phyloP scores from a whole-genome alignment of 2,888 invertebrate genomes.

The Epirrita christyi region DNA sequence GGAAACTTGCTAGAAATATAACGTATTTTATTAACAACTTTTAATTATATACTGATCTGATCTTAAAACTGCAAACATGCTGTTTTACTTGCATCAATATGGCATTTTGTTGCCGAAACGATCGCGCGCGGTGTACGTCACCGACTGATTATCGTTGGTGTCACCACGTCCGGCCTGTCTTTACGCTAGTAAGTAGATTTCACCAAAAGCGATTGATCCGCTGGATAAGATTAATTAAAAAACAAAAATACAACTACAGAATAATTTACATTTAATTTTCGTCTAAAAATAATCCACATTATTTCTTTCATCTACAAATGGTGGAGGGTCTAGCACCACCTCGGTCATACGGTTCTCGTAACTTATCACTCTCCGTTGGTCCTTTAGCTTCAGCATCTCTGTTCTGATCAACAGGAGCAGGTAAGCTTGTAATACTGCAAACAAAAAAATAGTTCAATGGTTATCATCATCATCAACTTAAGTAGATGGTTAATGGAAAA shows the following conservation, averaged over 20 bases:
- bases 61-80: slow-evolving; percentile 8
- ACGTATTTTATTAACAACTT: slow-evolving; percentile 13
- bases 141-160: too few relatives aligned
- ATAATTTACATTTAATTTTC: too few relatives aligned
- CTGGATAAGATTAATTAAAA: too few relatives aligned
- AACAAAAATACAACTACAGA: too few relatives aligned
- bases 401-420: background rate
- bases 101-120: too few relatives aligned
- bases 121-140: too few relatives aligned
- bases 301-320: background rate
- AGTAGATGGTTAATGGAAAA: too few relatives aligned
- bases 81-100: slow-evolving; percentile 5
- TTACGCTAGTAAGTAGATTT: too few relatives aligned
- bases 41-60: slow-evolving; percentile 14
- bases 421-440: background rate
- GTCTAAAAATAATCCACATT: background rate
- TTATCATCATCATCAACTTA: too few relatives aligned
- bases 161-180: too few relatives aligned
- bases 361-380: background rate
- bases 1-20: background rate
- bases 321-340: background rate
- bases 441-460: background rate
- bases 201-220: too few relatives aligned
- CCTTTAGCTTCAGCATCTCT: background rate
- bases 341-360: background rate